Evolutionary conservation across 2,797 vertebrate genomes (phyloP).

Genomic region (Leptoclinus maculatus): DNA sequence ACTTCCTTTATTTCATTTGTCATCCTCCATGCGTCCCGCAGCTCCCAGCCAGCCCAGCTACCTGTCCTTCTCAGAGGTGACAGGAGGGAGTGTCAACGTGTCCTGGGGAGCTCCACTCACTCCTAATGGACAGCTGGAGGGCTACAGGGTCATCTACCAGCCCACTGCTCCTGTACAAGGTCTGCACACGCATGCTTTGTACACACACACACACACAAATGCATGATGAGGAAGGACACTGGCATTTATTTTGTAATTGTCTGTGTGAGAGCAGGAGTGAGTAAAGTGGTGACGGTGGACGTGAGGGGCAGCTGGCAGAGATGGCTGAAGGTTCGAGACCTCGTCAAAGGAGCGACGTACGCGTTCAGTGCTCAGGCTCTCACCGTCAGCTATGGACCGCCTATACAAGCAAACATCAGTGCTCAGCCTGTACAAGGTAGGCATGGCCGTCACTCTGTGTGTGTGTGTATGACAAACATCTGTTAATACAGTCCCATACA

Average conservation of each 20-base stretch:
- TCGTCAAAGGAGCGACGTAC: constrained; percentile 91
- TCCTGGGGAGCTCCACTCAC: constrained; percentile 93
- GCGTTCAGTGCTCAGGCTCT: constrained; percentile 92
- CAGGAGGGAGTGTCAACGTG: constrained; percentile 91
- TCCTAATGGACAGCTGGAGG: constrained; percentile 93
- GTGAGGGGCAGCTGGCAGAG: constrained; percentile 93
- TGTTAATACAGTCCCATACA: not conserved
- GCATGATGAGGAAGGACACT: constrained; percentile 13
- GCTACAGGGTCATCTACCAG: constrained; percentile 94
- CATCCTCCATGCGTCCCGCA: constrained; percentile 61
- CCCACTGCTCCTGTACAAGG: constrained; percentile 92
- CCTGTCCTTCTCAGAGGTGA: constrained; percentile 93
- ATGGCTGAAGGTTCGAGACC: constrained; percentile 95
- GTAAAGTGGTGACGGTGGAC: constrained; percentile 95
- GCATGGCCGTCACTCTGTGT: not conserved
- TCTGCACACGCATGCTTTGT: constrained; percentile 48
- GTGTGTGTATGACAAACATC: not conserved
- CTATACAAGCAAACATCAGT: constrained; percentile 90
- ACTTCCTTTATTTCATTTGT: not conserved
- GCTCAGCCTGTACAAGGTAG: constrained; percentile 92
- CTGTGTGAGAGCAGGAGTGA: constrained; percentile 88
- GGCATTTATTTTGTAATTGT: not conserved
- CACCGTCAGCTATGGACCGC: constrained; percentile 91
- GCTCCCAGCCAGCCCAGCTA: constrained; percentile 92
- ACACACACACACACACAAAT: not conserved